These are phyloP conservation scores for Ectropis grisescens DNA, from an alignment of 1,140 invertebrate species.

Conservation along the genomic window DNA sequence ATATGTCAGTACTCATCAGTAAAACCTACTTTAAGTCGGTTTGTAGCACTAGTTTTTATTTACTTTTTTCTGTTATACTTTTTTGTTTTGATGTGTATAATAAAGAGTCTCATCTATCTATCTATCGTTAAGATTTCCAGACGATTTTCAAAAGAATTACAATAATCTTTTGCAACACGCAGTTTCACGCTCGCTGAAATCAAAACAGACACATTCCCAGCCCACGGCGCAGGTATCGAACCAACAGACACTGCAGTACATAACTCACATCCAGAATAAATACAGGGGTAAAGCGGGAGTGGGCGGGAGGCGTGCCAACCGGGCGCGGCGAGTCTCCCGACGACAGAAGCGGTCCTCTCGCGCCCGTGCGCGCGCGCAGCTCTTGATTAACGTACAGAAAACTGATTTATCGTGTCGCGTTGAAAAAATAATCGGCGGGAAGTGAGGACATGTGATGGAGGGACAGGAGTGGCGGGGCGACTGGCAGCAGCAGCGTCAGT, in stretches of 20 bases:
- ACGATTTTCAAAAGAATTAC: too few species aligned
- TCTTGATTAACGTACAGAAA: constrained; percentile 50
- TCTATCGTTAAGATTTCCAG: too few species aligned
- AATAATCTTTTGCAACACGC: too few species aligned
- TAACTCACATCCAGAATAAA: constrained; percentile 35
- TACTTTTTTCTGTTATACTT: too few species aligned
- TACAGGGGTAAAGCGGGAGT: constrained; percentile 36
- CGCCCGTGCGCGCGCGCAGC: constrained; percentile 43
- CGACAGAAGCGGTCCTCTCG: constrained; percentile 58
- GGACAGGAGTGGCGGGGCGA: constrained; percentile 60
- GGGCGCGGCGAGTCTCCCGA: constrained; percentile 31
- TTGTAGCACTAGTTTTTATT: too few species aligned
- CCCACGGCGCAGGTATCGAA: constrained; percentile 10
- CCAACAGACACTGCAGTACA: constrained; percentile 20
- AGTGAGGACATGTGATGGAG: constrained; percentile 52
- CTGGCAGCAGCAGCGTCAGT: constrained; percentile 52
- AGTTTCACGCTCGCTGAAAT: constrained; percentile 1
- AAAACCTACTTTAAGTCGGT: too few species aligned
- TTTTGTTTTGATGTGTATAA: too few species aligned
- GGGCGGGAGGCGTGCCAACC: constrained; percentile 25
- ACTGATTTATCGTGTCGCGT: constrained; percentile 63
- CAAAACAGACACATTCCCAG: constrained; percentile 11
- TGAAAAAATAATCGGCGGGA: constrained; percentile 58
- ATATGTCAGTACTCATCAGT: too few species aligned
- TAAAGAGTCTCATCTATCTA: too few species aligned